Evolutionary conservation across 2,113 vertebrate species (phyloP), one percentile per base, ranked within the genome.

Genomic region (Trichomycterus rosablanca): DNA sequence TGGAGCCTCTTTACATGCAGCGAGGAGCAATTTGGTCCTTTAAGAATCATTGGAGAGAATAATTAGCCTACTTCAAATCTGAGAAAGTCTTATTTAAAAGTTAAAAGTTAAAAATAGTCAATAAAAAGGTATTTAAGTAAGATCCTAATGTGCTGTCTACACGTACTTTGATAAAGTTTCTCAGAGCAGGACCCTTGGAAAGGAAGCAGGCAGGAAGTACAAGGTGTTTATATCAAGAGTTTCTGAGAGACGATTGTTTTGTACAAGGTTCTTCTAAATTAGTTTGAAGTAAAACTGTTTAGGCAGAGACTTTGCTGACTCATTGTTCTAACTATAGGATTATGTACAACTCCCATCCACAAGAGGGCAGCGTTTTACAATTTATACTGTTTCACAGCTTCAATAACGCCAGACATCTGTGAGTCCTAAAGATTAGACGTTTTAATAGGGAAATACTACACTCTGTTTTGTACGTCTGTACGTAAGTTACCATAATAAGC

Each of bases 291-390:
- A 45, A 46, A 46, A 22, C 1, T 4, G 32, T 32, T 26, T 20
- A 4, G 5, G 11, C 2, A 3, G 3, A 18, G 9, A 15, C 8
- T 30, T 18, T 59, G 43, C 44, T 26, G 20, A 37, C 20, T 26
- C 58, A 49, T 10, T 12, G 30, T 37, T 9, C 18, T 16, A 34
- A 63, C 43, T 35, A 18, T 1, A 23, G 10, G 9, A 2, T 0
- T 1, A 2, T 8, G 50, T 20, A 9, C 24, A 26, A 2, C 7
- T 10, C n/a, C 35, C 5, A 19, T 32, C n/a, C 60, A 63, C 60
- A 44, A 0, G 49, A 20, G 60, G 60, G 60, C 49, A 63, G 49
- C 28, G 7, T 52, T 43, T 53, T 11, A 34, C 60, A 52, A 52
- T 12, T 32, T 24, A 43, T 3, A 26, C 4, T 2, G 16, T 8